phyloP scores from a whole-genome alignment of 92 coral and sea anemone species.

The Porites divaricata region DNA sequence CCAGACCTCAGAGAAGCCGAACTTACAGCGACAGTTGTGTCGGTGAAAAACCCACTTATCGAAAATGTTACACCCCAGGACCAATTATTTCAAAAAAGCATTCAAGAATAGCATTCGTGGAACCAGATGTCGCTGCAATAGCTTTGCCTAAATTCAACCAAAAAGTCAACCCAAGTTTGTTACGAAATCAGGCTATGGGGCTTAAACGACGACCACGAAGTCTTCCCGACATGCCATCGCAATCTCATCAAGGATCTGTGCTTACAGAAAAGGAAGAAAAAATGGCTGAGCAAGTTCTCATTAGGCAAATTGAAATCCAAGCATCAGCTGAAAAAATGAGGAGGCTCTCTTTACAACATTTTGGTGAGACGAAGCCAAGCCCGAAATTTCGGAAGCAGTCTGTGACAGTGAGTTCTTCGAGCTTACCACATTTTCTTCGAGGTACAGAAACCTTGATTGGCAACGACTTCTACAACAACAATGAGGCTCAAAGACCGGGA shows the following conservation, averaged over 20 bases:
- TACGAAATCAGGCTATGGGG: not conserved
- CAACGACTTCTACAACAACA: not conserved
- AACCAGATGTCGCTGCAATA: not conserved
- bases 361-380: slow-evolving; percentile 43
- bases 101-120: not conserved
- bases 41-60: not conserved
- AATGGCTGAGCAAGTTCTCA: slow-evolving; percentile 46
- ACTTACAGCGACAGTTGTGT: slow-evolving; percentile 17
- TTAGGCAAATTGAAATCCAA: slow-evolving; percentile 55
- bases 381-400: not conserved
- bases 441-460: not conserved
- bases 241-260: not conserved
- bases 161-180: not conserved
- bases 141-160: not conserved
- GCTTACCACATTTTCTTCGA: not conserved
- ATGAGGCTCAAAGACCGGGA: slow-evolving; percentile 7
- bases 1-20: slow-evolving; percentile 20
- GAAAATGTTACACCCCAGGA: slow-evolving; percentile 20
- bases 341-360: slow-evolving; percentile 50
- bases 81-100: not conserved
- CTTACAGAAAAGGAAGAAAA: slow-evolving; percentile 19
- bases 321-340: slow-evolving; percentile 20
- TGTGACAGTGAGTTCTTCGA: not conserved
- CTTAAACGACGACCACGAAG: not conserved
- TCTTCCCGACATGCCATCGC: not conserved